Percentiles rank a stretch among this genome's conserved stretches.
These are phyloP conservation scores for Adineta ricciae DNA, from an alignment of 2,888 invertebrate species.

Conservation along the genomic window DNA sequence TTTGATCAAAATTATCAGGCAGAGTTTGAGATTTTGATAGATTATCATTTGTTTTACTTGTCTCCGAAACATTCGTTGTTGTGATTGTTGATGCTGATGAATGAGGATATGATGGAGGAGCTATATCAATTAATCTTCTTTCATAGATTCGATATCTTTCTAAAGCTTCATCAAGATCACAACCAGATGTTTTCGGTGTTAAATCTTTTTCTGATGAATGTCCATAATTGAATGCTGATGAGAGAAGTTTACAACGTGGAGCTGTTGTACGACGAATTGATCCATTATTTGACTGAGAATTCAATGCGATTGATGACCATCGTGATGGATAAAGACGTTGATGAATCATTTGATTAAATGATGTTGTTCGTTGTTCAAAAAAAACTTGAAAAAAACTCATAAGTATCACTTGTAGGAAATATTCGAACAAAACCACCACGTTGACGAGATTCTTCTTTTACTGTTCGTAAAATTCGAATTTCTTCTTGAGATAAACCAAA, in stretches of 20 bases:
- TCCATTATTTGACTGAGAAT: neutral
- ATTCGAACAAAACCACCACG: constrained; percentile 79
- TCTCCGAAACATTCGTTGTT: neutral
- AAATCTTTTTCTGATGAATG: neutral
- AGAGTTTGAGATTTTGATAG: neutral
- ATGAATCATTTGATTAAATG: constrained; percentile 32
- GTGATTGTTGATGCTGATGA: neutral
- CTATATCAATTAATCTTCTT: constrained; percentile 27
- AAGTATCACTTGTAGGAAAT: constrained; percentile 77
- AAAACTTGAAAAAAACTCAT: constrained; percentile 53
- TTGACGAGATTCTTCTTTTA: constrained; percentile 68
- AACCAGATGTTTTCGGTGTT: neutral
- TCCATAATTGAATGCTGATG: neutral
- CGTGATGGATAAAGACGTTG: constrained; percentile 29
- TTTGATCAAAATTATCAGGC: neutral
- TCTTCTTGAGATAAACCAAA: constrained; percentile 63
- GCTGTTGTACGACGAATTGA: neutral
- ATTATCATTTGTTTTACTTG: neutral
- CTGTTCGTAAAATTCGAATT: constrained; percentile 63
- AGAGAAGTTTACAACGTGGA: neutral
- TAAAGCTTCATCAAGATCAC: constrained; percentile 26
- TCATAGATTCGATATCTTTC: constrained; percentile 30
- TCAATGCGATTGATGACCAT: neutral
- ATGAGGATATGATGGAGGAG: neutral
- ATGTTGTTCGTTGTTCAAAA: constrained; percentile 30